Percentiles rank a stretch among this genome's conserved stretches.
Evolutionary conservation across 2,797 vertebrate species (phyloP).

Genomic region (Melanotaenia trifasciata): DNA sequence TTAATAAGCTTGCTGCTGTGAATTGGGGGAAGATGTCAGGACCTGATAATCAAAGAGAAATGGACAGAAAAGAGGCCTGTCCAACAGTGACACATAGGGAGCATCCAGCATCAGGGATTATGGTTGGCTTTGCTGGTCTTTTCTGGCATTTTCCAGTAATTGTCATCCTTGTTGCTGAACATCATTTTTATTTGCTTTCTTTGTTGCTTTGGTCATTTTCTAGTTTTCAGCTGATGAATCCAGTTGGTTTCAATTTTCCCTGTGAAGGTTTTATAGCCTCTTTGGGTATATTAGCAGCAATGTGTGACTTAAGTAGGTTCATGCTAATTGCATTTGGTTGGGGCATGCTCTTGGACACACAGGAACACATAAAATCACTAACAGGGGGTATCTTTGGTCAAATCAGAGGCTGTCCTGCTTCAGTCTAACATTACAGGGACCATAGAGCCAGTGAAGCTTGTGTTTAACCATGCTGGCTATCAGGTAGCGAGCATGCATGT

Average conservation of each 20-base stretch:
- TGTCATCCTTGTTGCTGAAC: slow-evolving; percentile 5
- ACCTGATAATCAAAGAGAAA: slow-evolving; percentile 34
- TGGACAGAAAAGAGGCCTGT: slow-evolving; percentile 26
- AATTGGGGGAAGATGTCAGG: slow-evolving; percentile 34
- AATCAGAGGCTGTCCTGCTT: slow-evolving; percentile 53
- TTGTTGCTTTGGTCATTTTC: slow-evolving; percentile 1
- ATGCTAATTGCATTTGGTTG: slow-evolving; percentile 60
- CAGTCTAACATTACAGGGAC: slow-evolving; percentile 55
- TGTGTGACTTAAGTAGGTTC: slow-evolving; percentile 51
- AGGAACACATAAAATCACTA: slow-evolving; percentile 27
- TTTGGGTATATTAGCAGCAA: slow-evolving; percentile 48
- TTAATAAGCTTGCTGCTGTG: slow-evolving; percentile 53
- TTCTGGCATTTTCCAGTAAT: slow-evolving; percentile 4
- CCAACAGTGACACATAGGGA: slow-evolving; percentile 21
- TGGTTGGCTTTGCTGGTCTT: background rate
- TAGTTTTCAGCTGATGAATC: background rate
- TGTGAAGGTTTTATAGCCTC: slow-evolving; percentile 56
- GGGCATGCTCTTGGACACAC: slow-evolving; percentile 43
- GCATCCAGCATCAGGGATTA: slow-evolving; percentile 2
- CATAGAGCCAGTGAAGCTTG: slow-evolving; percentile 54
- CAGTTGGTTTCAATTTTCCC: slow-evolving; percentile 17
- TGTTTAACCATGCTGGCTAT: slow-evolving; percentile 47
- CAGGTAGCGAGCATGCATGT: slow-evolving; percentile 32
- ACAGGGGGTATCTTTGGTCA: slow-evolving; percentile 41
- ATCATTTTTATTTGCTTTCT: background rate